phyloP scores from a whole-genome alignment of 2,113 vertebrate species.

The Isurus oxyrinchus region DNA sequence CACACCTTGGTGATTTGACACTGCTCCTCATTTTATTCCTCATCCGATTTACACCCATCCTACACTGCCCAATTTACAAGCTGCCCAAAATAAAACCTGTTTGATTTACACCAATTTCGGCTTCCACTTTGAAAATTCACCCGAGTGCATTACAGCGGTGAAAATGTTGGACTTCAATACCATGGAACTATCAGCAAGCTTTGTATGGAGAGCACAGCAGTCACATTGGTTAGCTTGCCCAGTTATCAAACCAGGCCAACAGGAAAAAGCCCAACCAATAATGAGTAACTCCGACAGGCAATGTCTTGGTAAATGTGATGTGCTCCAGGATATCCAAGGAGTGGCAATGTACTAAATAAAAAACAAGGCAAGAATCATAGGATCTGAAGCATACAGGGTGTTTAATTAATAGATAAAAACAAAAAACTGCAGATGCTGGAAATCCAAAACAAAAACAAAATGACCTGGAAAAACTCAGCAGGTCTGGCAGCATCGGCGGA shows the following conservation, averaged over 20 bases:
- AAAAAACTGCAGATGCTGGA: no score
- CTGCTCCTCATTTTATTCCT: no score
- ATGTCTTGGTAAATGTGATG: neutral
- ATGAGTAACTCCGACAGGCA: neutral
- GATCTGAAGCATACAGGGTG: neutral
- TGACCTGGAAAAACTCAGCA: no score
- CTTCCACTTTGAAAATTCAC: neutral
- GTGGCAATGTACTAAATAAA: neutral
- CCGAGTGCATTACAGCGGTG: neutral
- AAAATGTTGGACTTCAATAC: neutral
- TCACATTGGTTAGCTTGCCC: neutral
- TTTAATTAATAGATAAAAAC: no score
- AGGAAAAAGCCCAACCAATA: neutral
- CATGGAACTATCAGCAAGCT: neutral
- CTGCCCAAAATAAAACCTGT: no score
- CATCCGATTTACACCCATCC: neutral
- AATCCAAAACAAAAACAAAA: no score
- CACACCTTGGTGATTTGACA: no score
- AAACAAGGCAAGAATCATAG: neutral
- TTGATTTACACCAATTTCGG: neutral
- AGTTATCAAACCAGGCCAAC: neutral
- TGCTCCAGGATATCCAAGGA: no score
- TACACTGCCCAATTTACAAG: neutral
- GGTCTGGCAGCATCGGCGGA: no score
- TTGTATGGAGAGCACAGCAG: neutral